A percentile compares a stretch with the other conserved stretches of the same genome.
Conservation (phyloP, 2,888 invertebrate species). For the Eupithecia tripunctaria region DNA sequence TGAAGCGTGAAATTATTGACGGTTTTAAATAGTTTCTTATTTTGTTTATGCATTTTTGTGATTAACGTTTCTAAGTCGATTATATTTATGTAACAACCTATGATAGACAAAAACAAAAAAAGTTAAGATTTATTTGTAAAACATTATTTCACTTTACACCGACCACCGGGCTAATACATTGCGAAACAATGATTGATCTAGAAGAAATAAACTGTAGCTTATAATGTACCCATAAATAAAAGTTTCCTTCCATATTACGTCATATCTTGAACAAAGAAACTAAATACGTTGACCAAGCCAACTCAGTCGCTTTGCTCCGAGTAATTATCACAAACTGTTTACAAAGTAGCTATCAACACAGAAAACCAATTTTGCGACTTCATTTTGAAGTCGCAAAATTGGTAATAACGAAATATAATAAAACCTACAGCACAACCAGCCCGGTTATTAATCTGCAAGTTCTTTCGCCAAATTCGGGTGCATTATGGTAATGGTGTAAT, state of each 20-base stretch:
- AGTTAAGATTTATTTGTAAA: neutral
- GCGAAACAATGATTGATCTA: neutral
- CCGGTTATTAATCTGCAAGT: constrained; percentile 39
- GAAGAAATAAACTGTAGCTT: neutral
- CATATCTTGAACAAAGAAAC: neutral
- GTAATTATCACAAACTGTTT: neutral
- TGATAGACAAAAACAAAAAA: neutral
- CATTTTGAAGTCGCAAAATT: too few species aligned
- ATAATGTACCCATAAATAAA: too few species aligned
- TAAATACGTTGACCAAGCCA: neutral
- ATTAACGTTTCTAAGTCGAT: neutral
- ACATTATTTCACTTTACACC: neutral
- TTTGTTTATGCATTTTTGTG: neutral
- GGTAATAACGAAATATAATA: too few species aligned
- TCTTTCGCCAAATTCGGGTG: constrained; percentile 61
- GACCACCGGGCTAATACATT: neutral
- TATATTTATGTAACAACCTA: neutral
- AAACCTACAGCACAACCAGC: constrained; percentile 55
- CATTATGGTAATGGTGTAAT: constrained; percentile 79
- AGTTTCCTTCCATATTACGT: too few species aligned
- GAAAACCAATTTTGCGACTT: too few species aligned
- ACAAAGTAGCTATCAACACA: too few species aligned
- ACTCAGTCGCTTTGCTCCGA: neutral
- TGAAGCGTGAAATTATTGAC: constrained; percentile 32
- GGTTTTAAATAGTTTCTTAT: constrained; percentile 19